phyloP scores from a whole-genome alignment of 2,888 invertebrate genomes.

The Bhutanitis thaidina region DNA sequence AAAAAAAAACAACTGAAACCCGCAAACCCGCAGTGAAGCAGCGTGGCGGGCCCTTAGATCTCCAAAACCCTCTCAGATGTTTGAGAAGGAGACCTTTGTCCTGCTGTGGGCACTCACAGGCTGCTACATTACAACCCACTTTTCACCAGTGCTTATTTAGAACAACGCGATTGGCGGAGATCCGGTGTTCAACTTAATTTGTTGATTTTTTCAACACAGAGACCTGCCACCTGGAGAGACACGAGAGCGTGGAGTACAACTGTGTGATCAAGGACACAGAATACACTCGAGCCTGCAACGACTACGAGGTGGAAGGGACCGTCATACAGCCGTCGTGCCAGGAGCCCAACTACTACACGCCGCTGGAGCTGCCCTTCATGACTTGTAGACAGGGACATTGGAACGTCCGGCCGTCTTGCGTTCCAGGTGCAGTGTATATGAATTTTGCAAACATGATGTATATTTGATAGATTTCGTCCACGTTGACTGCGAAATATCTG shows the following conservation, averaged over 20 bases:
- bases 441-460: too few relatives aligned
- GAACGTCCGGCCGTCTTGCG: conserved; percentile 18
- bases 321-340: conserved; percentile 23
- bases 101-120: too few relatives aligned
- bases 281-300: conserved; percentile 12
- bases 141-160: too few relatives aligned
- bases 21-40: too few relatives aligned
- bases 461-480: too few relatives aligned
- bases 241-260: conserved; percentile 20
- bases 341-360: conserved; percentile 22
- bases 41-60: too few relatives aligned
- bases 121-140: too few relatives aligned
- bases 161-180: not conserved
- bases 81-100: too few relatives aligned
- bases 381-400: conserved; percentile 16
- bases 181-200: not conserved
- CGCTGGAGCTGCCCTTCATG: conserved; percentile 21
- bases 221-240: conserved; percentile 14
- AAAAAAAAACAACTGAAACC: too few relatives aligned
- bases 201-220: conserved; percentile 12
- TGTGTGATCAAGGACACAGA: conserved; percentile 19
- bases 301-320: conserved; percentile 17
- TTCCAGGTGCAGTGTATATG: conserved; percentile 37
- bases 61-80: too few relatives aligned
- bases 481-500: too few relatives aligned